Conservation (phyloP, 2,797 vertebrate species). For the Melanotaenia pygmaea region DNA sequence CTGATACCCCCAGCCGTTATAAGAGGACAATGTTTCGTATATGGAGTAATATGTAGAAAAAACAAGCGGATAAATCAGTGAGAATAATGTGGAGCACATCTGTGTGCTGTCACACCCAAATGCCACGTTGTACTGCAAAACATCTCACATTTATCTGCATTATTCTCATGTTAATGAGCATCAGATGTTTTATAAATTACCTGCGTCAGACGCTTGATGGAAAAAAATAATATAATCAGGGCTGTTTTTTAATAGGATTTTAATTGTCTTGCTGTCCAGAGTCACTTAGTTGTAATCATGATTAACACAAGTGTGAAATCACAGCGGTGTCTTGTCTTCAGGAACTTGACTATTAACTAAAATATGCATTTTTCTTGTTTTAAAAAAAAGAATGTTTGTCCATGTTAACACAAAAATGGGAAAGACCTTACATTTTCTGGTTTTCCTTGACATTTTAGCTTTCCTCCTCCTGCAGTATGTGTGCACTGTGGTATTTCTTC, state of each 20-base stretch:
- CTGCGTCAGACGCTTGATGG: constrained; percentile 18
- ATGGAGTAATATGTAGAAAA: background rate
- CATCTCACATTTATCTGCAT: constrained; percentile 44
- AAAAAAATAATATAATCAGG: constrained; percentile 54
- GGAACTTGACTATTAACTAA: background rate
- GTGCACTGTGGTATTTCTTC: constrained; percentile 34
- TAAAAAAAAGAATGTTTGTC: background rate
- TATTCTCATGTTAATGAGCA: constrained; percentile 55
- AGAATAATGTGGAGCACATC: constrained; percentile 44
- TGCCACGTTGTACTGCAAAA: constrained; percentile 10
- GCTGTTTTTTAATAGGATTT: constrained; percentile 43
- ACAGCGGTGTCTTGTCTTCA: background rate
- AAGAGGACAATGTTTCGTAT: background rate
- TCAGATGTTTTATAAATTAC: constrained; percentile 53
- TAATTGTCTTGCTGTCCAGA: constrained; percentile 43
- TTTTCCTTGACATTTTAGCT: constrained; percentile 48
- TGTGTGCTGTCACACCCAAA: constrained; percentile 43
- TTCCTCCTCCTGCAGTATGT: constrained; percentile 19
- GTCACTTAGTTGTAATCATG: constrained; percentile 29
- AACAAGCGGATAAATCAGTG: constrained; percentile 39
- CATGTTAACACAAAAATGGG: constrained; percentile 11
- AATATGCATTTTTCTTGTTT: constrained; percentile 5
- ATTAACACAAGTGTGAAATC: constrained; percentile 9
- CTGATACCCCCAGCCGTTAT: too few species aligned
- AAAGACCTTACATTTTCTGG: constrained; percentile 10